Percentiles rank a stretch among this genome's conserved stretches.
Evolutionary conservation across 2,888 invertebrate species (phyloP).

Genomic region (Halictus ligatus): DNA sequence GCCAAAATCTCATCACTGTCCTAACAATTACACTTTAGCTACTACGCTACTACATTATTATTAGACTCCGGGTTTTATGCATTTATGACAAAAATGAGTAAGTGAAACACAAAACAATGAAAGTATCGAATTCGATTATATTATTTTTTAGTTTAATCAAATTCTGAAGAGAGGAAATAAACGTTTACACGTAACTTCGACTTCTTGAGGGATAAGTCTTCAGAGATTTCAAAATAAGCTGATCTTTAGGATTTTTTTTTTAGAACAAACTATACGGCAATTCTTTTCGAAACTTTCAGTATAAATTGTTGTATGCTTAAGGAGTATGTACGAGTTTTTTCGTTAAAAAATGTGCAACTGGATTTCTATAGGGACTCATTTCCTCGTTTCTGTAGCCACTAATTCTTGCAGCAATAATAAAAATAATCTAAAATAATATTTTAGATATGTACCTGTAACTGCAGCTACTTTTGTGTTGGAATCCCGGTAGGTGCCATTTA

Average conservation of each 20-base stretch:
- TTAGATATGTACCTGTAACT: slow-evolving; percentile 89
- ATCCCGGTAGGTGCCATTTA: slow-evolving; percentile 99
- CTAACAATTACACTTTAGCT: not conserved
- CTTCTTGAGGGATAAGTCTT: no score
- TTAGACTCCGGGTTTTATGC: not conserved
- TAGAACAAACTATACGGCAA: not conserved
- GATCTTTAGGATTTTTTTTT: not conserved
- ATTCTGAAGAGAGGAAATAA: no score
- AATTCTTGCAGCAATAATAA: not conserved
- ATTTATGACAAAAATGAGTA: no score
- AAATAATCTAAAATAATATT: not conserved
- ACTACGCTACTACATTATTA: not conserved
- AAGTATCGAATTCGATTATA: no score
- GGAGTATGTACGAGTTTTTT: not conserved
- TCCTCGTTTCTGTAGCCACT: not conserved
- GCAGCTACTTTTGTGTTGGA: slow-evolving; percentile 95
- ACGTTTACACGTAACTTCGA: no score
- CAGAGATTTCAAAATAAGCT: not conserved
- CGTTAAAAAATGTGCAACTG: not conserved
- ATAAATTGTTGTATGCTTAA: not conserved
- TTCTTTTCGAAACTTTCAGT: not conserved
- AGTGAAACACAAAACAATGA: no score
- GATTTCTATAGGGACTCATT: not conserved
- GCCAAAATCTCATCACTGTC: not conserved
- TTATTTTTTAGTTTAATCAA: no score